These are phyloP conservation scores for Dynastes hyllus DNA, from an alignment of 2,888 invertebrate species.

Conservation along the genomic window DNA sequence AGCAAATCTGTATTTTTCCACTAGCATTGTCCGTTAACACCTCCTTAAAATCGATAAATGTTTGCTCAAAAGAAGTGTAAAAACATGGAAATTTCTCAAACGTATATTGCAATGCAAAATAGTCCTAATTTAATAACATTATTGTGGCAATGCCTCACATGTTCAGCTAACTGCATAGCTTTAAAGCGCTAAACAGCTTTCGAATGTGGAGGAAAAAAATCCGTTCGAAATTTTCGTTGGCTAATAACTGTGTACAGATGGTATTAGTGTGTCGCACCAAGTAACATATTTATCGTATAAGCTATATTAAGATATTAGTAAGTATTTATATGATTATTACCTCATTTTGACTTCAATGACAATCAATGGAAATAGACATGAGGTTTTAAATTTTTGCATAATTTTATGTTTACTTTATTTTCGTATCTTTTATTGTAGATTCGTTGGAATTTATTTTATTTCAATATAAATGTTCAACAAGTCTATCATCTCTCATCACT, in stretches of 20 bases:
- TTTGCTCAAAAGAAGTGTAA: background rate
- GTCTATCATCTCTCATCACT: no score
- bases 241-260: slow-evolving; percentile 2
- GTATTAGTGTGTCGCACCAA: slow-evolving; percentile 10
- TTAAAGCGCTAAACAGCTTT: slow-evolving; percentile 8
- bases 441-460: no score
- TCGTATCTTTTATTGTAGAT: background rate
- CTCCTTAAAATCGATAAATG: background rate
- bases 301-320: no score
- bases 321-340: no score
- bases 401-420: no score
- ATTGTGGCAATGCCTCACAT: slow-evolving; percentile 21
- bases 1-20: slow-evolving; percentile 22
- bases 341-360: no score
- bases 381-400: no score
- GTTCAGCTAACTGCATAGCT: background rate
- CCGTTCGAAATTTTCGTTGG: slow-evolving; percentile 23
- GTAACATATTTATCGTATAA: slow-evolving; percentile 5
- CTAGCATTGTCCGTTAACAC: background rate
- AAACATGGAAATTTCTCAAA: slow-evolving; percentile 25
- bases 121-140: slow-evolving; percentile 25
- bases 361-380: no score
- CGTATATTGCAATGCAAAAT: slow-evolving; percentile 9
- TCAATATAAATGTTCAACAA: no score
- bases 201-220: background rate